Conservation (phyloP, 2,888 invertebrate species). For the Antheraea assamensis region DNA sequence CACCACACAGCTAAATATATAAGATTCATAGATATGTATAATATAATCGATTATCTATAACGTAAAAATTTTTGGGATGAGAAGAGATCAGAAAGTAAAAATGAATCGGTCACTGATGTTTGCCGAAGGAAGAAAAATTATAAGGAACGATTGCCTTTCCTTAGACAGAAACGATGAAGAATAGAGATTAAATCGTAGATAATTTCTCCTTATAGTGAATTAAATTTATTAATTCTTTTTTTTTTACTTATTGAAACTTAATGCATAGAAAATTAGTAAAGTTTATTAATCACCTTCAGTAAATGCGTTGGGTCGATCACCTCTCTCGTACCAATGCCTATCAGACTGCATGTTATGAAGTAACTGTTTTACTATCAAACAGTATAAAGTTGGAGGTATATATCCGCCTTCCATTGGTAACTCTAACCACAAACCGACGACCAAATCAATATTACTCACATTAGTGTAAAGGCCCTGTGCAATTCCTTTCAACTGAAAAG, state of each 20-base stretch:
- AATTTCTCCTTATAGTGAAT: no score
- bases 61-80: no score
- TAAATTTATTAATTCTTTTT: no score
- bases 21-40: no score
- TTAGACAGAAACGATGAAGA: background rate
- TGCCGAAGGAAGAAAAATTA: background rate
- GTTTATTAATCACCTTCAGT: slow-evolving; percentile 33
- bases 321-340: slow-evolving; percentile 86
- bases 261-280: background rate
- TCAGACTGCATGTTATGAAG: slow-evolving; percentile 89
- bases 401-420: slow-evolving; percentile 88
- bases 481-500: slow-evolving; percentile 38
- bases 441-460: slow-evolving; percentile 91
- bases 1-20: no score
- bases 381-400: slow-evolving; percentile 92
- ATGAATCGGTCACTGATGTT: no score
- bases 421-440: slow-evolving; percentile 93
- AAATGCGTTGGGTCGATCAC: slow-evolving; percentile 40
- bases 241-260: background rate
- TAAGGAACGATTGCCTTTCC: background rate
- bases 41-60: no score
- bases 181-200: background rate
- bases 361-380: slow-evolving; percentile 92
- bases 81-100: no score
- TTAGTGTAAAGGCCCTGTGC: slow-evolving; percentile 55